Percentiles rank a stretch among this genome's conserved stretches.
phyloP scores from a whole-genome alignment of 2,888 invertebrate species.

The Pheosia gnoma region DNA sequence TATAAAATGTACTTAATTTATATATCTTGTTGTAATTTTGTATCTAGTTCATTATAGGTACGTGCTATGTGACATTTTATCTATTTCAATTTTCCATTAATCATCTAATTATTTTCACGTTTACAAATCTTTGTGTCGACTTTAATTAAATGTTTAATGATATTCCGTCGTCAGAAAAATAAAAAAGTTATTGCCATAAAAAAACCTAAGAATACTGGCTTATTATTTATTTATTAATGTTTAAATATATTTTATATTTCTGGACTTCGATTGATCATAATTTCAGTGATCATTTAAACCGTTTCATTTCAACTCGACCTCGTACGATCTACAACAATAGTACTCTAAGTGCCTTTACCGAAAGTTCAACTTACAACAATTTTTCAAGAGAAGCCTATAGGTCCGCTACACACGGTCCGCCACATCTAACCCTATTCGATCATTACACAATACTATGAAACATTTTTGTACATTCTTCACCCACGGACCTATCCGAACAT shows the following conservation, averaged over 20 bases:
- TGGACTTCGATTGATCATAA: constrained; percentile 24
- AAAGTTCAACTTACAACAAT: constrained; percentile 74
- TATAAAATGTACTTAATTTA: no score
- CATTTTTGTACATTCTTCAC: constrained; percentile 74
- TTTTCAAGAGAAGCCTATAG: constrained; percentile 68
- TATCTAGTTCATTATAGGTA: no score
- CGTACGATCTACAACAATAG: constrained; percentile 73
- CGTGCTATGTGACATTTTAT: no score
- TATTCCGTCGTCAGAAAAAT: background rate
- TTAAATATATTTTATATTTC: constrained; percentile 15
- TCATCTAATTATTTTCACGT: no score
- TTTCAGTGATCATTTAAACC: constrained; percentile 51
- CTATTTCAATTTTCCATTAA: no score
- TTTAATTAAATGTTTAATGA: no score
- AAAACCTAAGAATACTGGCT: constrained; percentile 35
- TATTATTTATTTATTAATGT: constrained; percentile 20
- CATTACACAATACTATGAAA: constrained; percentile 80
- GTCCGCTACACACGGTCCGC: constrained; percentile 48
- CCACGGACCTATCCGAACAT: constrained; percentile 61
- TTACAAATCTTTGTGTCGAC: no score
- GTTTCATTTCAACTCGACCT: constrained; percentile 38
- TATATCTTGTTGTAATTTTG: no score
- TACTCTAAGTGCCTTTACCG: constrained; percentile 81
- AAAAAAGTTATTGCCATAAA: background rate
- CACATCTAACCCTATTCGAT: constrained; percentile 72